These are phyloP conservation scores for Stichopus chloronotus DNA, from an alignment of 35 echinoderm and acorn worm genomes.

Conservation along the genomic window DNA sequence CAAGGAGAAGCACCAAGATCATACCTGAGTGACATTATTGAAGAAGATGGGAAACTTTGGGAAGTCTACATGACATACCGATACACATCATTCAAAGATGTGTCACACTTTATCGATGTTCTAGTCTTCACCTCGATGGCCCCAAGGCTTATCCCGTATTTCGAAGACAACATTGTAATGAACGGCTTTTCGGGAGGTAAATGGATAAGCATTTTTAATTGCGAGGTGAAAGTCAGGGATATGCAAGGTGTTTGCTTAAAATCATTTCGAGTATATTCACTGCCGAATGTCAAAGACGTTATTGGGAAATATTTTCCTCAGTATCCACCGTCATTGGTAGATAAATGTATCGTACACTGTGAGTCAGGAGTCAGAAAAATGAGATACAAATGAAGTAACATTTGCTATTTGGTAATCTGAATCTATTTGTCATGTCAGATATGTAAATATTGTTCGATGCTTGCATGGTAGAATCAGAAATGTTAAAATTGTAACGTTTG, in stretches of 20 bases:
- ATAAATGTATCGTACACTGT: not conserved
- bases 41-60: not conserved
- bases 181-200: not conserved
- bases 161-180: not conserved
- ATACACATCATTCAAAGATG: not conserved
- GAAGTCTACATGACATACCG: not conserved
- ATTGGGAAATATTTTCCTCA: not conserved
- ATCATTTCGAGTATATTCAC: not conserved
- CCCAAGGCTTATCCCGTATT: not conserved
- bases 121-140: not conserved
- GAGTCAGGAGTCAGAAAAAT: too few species aligned
- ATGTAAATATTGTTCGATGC: too few species aligned
- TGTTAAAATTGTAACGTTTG: too few species aligned
- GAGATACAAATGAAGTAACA: too few species aligned
- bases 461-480: too few species aligned
- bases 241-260: not conserved
- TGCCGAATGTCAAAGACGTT: not conserved
- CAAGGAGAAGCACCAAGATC: not conserved
- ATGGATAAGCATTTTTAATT: not conserved
- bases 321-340: not conserved
- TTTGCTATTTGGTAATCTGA: too few species aligned
- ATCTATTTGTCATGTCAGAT: too few species aligned
- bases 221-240: not conserved
- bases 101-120: not conserved
- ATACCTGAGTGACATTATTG: not conserved